phyloP scores from a whole-genome alignment of 2,797 vertebrate species.

The Helicolenus hilgendorfi region DNA sequence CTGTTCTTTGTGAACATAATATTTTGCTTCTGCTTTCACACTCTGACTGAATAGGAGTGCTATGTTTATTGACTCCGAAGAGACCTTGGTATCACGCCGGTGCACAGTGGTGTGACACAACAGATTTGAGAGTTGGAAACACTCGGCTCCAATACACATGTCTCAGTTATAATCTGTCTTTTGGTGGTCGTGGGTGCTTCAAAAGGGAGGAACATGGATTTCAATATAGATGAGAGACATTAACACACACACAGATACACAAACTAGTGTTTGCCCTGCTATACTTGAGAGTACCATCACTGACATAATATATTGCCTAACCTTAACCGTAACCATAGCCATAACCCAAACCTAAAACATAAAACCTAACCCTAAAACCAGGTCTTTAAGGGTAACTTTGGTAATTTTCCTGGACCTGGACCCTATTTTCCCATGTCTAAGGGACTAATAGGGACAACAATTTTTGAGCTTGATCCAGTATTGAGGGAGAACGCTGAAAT shows the following conservation, averaged over 20 bases:
- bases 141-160: neutral
- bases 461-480: too few species aligned
- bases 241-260: neutral
- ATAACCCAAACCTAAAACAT: neutral
- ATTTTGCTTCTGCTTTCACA: constrained; percentile 12
- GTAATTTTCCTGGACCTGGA: too few species aligned
- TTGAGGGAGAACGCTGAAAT: too few species aligned
- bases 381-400: neutral
- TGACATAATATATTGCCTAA: neutral
- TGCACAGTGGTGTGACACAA: constrained; percentile 4
- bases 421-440: too few species aligned
- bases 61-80: constrained; percentile 7
- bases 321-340: neutral
- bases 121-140: neutral
- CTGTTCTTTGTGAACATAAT: neutral
- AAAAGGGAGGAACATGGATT: neutral
- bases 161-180: neutral
- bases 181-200: neutral
- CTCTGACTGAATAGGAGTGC: constrained; percentile 4
- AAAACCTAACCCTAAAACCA: neutral
- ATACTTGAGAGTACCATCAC: neutral
- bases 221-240: neutral
- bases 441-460: too few species aligned
- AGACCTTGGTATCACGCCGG: constrained; percentile 1
- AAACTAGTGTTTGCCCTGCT: neutral